Percentiles rank a stretch among this genome's conserved stretches.
phyloP scores from a whole-genome alignment of 2,797 vertebrate genomes.

The Poliocrania exsul region DNA sequence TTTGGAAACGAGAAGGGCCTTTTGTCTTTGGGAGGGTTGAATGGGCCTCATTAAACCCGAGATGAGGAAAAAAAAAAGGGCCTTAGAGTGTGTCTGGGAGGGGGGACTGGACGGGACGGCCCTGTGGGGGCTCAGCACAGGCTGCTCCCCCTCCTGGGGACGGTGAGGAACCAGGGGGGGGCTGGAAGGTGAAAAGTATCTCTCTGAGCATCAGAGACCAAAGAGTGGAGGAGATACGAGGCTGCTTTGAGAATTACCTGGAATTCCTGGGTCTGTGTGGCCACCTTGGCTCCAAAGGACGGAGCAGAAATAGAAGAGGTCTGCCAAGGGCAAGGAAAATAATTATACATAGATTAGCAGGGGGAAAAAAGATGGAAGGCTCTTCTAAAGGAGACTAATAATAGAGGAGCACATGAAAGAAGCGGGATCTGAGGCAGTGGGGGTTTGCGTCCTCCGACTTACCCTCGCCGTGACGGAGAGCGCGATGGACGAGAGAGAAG shows the following conservation, averaged over 20 bases:
- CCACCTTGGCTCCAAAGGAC: neutral
- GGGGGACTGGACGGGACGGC: neutral
- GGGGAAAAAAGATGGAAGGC: neutral
- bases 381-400: slow-evolving; percentile 30
- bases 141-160: neutral
- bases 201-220: neutral
- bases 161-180: neutral
- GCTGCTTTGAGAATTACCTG: neutral
- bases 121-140: neutral
- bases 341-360: slow-evolving; percentile 30
- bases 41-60: slow-evolving; percentile 75
- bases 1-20: slow-evolving; percentile 89
- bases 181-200: neutral
- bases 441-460: slow-evolving; percentile 3
- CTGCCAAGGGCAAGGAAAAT: slow-evolving; percentile 50
- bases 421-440: slow-evolving; percentile 8
- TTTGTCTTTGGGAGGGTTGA: slow-evolving; percentile 82
- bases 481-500: neutral
- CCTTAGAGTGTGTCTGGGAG: slow-evolving; percentile 58
- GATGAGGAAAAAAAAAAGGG: slow-evolving; percentile 76
- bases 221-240: neutral
- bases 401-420: slow-evolving; percentile 54
- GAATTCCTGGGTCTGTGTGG: neutral
- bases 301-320: slow-evolving; percentile 51
- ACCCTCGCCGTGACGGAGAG: neutral